Evolutionary conservation across 1,140 invertebrate genomes (phyloP), one percentile per base, ranked within the genome.

Genomic region (Rhynchophorus ferrugineus): DNA sequence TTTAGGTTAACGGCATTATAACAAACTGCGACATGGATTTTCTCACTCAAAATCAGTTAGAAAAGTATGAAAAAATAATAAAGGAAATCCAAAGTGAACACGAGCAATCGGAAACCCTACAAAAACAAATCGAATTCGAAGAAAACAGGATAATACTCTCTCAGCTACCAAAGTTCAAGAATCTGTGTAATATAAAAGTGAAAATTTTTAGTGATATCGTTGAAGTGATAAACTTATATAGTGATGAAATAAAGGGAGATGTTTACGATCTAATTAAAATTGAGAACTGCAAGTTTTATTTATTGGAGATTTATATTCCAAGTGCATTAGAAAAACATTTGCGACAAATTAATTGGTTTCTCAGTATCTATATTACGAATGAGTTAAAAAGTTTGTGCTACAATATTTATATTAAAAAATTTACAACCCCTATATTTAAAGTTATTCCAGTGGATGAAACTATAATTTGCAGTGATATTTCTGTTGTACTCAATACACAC

Each of bases 221-320:
- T 7, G 49, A 59, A 16, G 18, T 59, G 1, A 46, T 37, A 21
- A 20, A 41, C 21, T 54, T 59, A 20, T 59, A 57, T 37, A 19
- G 18, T 21, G 54, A 57, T 42, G 29, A 57, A 38, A 17, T 47
- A 24, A 35, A 59, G 34, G 16, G 6, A 3, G 34, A 56, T 43
- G 0, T 48, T 3, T 22, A n/a, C 5, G 21, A 16, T 24, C 42
- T 57, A 14, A 24, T 18, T 21, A 49, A 46, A 17, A 21, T 17
- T 38, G 42, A 54, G 18, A 56, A 49, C 42, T 41, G 45, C 39
- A 57, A 57, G 22, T 59, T 57, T 50, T 56, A 49, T 42, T 54
- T 59, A 37, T 29, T 57, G 34, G 58, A 59, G 38, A 29, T 57
- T 22, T 47, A 38, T 22, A 56, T 56, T 35, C 41, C 37, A 11